Evolutionary conservation across 2,888 invertebrate genomes (phyloP).

Genomic region (Trileptium ribeirensis): DNA sequence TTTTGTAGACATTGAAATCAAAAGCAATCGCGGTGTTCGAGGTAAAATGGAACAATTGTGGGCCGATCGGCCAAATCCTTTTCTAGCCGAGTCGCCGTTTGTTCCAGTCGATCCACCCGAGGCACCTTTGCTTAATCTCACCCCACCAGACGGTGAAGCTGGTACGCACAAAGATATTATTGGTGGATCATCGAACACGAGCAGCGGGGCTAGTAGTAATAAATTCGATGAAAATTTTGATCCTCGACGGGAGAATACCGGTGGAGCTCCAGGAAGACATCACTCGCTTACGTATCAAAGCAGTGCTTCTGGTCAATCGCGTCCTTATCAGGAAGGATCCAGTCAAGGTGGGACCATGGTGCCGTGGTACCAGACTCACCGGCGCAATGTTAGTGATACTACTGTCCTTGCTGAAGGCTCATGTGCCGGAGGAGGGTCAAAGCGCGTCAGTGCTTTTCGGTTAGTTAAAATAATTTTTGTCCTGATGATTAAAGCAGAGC

Average conservation of each 20-base stretch:
- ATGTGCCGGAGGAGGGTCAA: background rate
- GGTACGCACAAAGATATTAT: background rate
- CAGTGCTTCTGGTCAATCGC: background rate
- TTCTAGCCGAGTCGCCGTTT: constrained; percentile 7
- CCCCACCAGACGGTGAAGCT: constrained; percentile 40
- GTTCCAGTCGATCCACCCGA: constrained; percentile 18
- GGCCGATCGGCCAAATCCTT: background rate
- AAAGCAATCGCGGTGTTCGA: too few relatives aligned
- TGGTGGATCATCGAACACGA: background rate
- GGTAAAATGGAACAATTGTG: too few relatives aligned
- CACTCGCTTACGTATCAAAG: too few relatives aligned
- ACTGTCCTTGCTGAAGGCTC: constrained; percentile 25
- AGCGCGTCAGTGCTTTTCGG: background rate
- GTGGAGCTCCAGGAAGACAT: too few relatives aligned
- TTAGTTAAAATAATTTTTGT: background rate
- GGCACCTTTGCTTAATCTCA: constrained; percentile 20
- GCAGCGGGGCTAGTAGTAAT: background rate
- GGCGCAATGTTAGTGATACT: constrained; percentile 53
- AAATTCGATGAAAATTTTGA: background rate
- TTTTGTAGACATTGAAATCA: too few relatives aligned
- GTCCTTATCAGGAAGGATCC: constrained; percentile 35
- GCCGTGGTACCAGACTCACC: constrained; percentile 43
- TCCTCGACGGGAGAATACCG: background rate
- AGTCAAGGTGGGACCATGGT: too few relatives aligned
- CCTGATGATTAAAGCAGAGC: background rate